Base-by-base conservation (phyloP, 2,888 invertebrate genomes). In the Lottia gigantea region DNA sequence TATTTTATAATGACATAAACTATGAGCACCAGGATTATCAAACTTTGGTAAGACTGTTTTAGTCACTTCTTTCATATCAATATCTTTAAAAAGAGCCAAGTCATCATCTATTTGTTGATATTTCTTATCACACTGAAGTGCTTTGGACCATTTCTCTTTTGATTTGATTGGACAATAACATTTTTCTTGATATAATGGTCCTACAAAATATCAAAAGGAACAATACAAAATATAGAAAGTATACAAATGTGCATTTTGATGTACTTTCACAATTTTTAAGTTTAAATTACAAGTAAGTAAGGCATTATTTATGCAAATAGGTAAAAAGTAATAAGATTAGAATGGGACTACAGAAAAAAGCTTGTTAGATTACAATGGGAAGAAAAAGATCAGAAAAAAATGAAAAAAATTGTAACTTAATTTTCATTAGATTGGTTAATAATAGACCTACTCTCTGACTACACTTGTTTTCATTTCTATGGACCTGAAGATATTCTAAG, bases 1-100 rank as follows among this genome's bases (percentile, higher is more conserved):
- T 12, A 97, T 90, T 12, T 94, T 91, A 89, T 97, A 98, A 88
- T 97, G 95, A 85, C 97, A 97, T 83, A 97, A 91, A 82, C 96
- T 96, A 76, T 94, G 85, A 74, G 94, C 93, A 73, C 93, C 93
- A 0, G 95, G 94, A 76, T 92, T 92, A 87, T 95, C 91, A 86
- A 93, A 96, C 76, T 91, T 91, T 78, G 92, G 88, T 66, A 94
- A 88, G 23, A 94, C 91, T 87, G 91, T 91, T 46, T 91, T 86
- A 49, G 94, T 90, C 77, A 92, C 90, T 64, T 89, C 83, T 74
- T 92, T 91, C 90, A 96, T 94, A 88, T 96, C 91, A 2, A 96
- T 90, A 62, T 74, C 64, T 61, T 90, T 86, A 88, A 95, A 96
- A 40, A 89, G 90, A 76, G 90, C 89, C 45, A 97, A 90, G 89